Base-by-base conservation (phyloP, 2,888 invertebrate genomes). In the Thecocarcelia acutangulata region DNA sequence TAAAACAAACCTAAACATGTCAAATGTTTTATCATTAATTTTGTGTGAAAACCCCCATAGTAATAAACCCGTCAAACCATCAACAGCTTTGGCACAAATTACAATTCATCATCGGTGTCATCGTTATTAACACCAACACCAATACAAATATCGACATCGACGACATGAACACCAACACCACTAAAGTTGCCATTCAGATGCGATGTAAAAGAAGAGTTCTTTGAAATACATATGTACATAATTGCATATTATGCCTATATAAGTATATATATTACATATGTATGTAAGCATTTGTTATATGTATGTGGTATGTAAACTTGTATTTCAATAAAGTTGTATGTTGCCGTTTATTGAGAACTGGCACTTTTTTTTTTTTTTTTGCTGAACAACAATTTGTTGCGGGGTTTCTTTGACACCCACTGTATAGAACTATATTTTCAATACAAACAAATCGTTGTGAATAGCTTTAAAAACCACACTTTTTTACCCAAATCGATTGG, bases 101-200 rank as follows among this genome's bases (percentile, higher is more conserved):
- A 61, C 61, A 66, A 80, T 72, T 66, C 59, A 72, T 80, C 75
- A 76, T 54, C 33, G 40, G 46, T 48, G 70, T 66, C 58, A n/a
- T 37, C 56, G 37, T 58, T 50, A 56, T 15, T 37, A 17, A 28
- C 61, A 13, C 17, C 21, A 6, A 17, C 63, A 40, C 13, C 48
- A 63, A 24, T 17, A n/a, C n/a, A n/a, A n/a, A n/a, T n/a, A n/a
- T n/a, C n/a, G n/a, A n/a, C n/a, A n/a, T n/a, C n/a, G n/a, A n/a
- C 61, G 24, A 37, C 46, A 46, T 12, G 12, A 19, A n/a, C 21
- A 54, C 1, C 50, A 59, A 50, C 15, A 40, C 12, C 17, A 40
- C 33, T 33, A 19, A 58, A 58, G 40, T 40, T 17, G 19, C 1
- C 19, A 6, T 5, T 9, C 33, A 33, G 6, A 33, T 33, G 3